Base-by-base conservation (phyloP, 2,797 vertebrate genomes). In the Rousettus madagascariensis region DNA sequence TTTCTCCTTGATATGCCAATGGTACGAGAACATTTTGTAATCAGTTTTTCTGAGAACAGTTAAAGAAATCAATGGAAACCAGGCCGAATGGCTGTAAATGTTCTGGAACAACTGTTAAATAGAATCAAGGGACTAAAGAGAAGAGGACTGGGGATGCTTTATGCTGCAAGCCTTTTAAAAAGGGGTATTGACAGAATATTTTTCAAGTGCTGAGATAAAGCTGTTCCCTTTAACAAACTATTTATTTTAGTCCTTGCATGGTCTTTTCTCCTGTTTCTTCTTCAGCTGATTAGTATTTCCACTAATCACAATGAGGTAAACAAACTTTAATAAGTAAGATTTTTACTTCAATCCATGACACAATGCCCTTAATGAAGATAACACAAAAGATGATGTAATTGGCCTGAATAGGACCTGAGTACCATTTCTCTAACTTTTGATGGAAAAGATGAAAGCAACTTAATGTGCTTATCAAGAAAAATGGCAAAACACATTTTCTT, bases 81-180 rank as follows among this genome's bases (percentile, higher is more conserved):
- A 59, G 95, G 55, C 19, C 69, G 79, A 97, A 94, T 88, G 86
- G 28, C 53, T 97, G 6, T 93, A 97, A 98, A 97, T 93, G 84
- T 97, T 97, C 90, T 92, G 97, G 93, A 97, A 98, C 96, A 51
- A 86, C 77, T 94, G 19, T 71, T 97, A 96, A 96, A 90, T 69
- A 61, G 85, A 96, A 97, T 84, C 85, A 90, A 95, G 66, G 30
- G 90, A 85, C 22, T 82, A 96, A 97, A 92, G 72, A 90, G 61
- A 97, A 96, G 84, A 83, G 68, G 59, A 78, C 82, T 78, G 87
- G 86, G 51, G 89, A 91, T 96, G 92, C 36, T 97, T 77, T 85
- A 51, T 84, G 46, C 33, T 95, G 78, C 88, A 96, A 97, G 93
- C 82, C 51, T 93, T 97, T 97, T 91, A 33, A 85, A 94, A 65